A percentile compares a stretch with the other conserved stretches of the same genome.
These are phyloP conservation scores for Drosophila infuscata DNA, from an alignment of 2,888 invertebrate species.

Conservation along the genomic window DNA sequence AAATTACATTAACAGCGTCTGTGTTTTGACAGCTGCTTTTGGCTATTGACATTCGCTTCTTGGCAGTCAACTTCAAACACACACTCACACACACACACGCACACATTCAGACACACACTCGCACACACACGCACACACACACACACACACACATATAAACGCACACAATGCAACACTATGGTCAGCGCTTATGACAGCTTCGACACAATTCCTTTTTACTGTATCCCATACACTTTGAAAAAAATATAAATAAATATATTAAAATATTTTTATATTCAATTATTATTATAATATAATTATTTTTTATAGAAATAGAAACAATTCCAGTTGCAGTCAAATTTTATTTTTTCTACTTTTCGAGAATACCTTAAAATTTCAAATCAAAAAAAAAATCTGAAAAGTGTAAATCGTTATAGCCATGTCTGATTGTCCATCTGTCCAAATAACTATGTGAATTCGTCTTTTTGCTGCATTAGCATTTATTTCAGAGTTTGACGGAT, in stretches of 20 bases:
- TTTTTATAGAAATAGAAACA: too few relatives aligned
- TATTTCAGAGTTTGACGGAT: background rate
- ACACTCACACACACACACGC: slow-evolving; percentile 17
- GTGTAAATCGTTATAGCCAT: too few relatives aligned
- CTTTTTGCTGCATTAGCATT: too few relatives aligned
- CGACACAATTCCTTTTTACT: slow-evolving; percentile 46
- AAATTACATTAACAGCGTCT: slow-evolving; percentile 78
- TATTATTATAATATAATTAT: too few relatives aligned
- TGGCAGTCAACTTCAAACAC: slow-evolving; percentile 43
- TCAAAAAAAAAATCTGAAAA: too few relatives aligned
- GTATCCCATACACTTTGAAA: background rate
- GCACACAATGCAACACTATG: slow-evolving; percentile 53
- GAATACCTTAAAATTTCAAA: too few relatives aligned
- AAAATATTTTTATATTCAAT: too few relatives aligned
- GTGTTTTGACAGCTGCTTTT: slow-evolving; percentile 77
- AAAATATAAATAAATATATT: too few relatives aligned
- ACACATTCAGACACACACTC: slow-evolving; percentile 5
- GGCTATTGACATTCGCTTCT: slow-evolving; percentile 71
- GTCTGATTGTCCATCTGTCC: too few relatives aligned
- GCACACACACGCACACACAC: slow-evolving; percentile 14
- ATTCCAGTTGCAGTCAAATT: too few relatives aligned
- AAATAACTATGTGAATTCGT: too few relatives aligned
- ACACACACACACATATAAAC: slow-evolving; percentile 27
- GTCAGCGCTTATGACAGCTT: slow-evolving; percentile 50
- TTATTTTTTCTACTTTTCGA: too few relatives aligned